Evolutionary conservation across 2,888 invertebrate species (phyloP).

Genomic region (Maniola hyperantus): DNA sequence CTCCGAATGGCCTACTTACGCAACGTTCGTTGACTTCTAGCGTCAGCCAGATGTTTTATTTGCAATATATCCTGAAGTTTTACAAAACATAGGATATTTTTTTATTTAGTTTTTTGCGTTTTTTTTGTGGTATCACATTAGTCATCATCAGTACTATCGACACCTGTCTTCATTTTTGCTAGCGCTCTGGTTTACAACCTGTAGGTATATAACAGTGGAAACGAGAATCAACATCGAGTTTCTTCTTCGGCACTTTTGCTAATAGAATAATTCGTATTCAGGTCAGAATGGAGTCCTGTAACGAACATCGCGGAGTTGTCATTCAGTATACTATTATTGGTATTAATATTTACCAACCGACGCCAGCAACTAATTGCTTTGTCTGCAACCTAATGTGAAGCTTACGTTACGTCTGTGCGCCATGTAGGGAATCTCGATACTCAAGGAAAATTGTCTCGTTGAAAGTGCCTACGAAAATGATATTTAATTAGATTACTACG

Average conservation of each 20-base stretch:
- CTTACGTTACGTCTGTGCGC: background rate
- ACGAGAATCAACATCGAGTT: background rate
- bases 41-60: too few relatives aligned
- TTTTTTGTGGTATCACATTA: too few relatives aligned
- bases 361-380: constrained; percentile 71
- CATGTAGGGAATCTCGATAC: background rate
- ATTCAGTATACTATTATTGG: constrained; percentile 75
- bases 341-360: constrained; percentile 80
- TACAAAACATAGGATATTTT: too few relatives aligned
- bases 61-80: too few relatives aligned
- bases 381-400: constrained; percentile 46
- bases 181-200: too few relatives aligned
- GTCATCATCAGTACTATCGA: too few relatives aligned
- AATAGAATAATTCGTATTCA: constrained; percentile 11
- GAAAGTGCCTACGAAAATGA: background rate
- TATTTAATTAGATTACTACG: background rate
- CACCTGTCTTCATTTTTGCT: too few relatives aligned
- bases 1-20: too few relatives aligned
- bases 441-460: background rate
- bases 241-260: background rate
- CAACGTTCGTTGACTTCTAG: too few relatives aligned
- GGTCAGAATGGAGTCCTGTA: background rate
- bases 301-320: constrained; percentile 74
- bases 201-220: background rate
- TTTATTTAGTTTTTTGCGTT: too few relatives aligned